Conservation (phyloP, 1,140 invertebrate genomes). For the Drosophila obscura region DNA sequence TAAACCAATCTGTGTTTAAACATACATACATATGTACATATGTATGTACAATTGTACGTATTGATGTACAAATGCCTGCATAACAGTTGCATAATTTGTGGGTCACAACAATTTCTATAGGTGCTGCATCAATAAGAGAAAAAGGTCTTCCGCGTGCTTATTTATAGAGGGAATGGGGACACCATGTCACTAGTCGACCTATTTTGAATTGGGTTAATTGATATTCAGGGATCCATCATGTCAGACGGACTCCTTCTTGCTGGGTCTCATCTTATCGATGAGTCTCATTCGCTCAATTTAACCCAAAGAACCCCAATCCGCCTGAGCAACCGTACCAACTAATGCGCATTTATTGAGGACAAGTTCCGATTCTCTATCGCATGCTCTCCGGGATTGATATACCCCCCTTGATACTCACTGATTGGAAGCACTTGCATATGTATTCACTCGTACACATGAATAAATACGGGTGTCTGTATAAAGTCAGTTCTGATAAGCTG, state of each 20-base stretch:
- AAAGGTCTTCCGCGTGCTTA: conserved; percentile 25
- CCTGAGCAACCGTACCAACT: too few species aligned
- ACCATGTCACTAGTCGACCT: not conserved
- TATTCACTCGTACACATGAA: conserved; percentile 2
- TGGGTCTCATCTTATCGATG: not conserved
- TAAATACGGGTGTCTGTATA: not conserved
- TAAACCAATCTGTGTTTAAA: conserved; percentile 21
- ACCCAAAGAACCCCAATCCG: not conserved
- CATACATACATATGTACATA: too few species aligned
- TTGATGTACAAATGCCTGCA: conserved; percentile 7
- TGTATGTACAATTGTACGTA: too few species aligned
- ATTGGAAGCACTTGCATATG: conserved; percentile 2
- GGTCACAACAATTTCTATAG: conserved; percentile 34
- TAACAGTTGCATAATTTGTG: conserved; percentile 54
- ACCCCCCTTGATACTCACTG: not conserved
- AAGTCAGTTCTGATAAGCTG: conserved; percentile 64
- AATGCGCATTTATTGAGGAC: too few species aligned
- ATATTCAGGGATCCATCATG: not conserved
- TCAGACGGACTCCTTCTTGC: too few species aligned
- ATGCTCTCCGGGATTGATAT: too few species aligned
- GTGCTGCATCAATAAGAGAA: conserved; percentile 6
- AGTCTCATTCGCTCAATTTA: not conserved
- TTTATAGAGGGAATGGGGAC: conserved; percentile 1
- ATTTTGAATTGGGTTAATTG: not conserved
- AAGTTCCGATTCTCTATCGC: too few species aligned